These are phyloP conservation scores for Girardinichthys multiradiatus DNA, from an alignment of 2,113 vertebrate genomes.

Conservation along the genomic window DNA sequence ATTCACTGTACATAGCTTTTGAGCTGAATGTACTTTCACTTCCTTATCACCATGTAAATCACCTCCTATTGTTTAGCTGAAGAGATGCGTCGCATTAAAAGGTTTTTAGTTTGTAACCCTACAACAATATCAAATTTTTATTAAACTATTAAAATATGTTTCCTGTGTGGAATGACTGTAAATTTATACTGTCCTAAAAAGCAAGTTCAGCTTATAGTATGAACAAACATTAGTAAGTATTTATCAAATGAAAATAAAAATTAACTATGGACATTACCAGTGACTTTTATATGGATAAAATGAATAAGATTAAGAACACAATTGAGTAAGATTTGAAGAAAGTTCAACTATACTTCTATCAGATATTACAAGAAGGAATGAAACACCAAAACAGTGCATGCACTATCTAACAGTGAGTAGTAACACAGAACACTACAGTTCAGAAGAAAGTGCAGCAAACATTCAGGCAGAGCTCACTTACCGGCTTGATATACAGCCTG, in stretches of 20 bases:
- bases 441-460: neutral
- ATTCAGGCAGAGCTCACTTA: constrained; percentile 39
- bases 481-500: constrained; percentile 27
- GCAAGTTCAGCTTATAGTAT: neutral
- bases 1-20: neutral
- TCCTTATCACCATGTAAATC: constrained; percentile 29
- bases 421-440: neutral
- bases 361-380: no score
- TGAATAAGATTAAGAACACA: neutral
- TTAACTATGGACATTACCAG: neutral
- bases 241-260: neutral
- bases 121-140: no score
- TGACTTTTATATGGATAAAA: neutral
- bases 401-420: neutral
- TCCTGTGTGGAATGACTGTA: neutral
- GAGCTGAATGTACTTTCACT: constrained; percentile 32
- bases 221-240: neutral
- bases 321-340: neutral
- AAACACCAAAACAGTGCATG: neutral
- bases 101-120: no score
- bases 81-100: neutral
- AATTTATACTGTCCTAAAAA: neutral
- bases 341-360: neutral
- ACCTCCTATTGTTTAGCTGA: neutral
- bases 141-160: no score